phyloP scores from a whole-genome alignment of 2,888 invertebrate genomes.

The Drosophila peninsularis region DNA sequence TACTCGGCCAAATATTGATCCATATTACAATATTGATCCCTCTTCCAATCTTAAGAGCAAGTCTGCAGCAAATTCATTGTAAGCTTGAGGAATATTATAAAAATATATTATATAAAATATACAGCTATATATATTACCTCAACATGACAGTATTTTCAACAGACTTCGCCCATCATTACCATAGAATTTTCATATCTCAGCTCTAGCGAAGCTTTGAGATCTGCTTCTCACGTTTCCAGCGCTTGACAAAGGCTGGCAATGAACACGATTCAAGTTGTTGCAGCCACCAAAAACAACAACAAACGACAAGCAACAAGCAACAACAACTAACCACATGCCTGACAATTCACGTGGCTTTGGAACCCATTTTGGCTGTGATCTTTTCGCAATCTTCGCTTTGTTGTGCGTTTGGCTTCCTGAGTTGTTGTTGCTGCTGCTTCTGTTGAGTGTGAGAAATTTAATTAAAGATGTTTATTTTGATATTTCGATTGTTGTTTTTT shows the following conservation, averaged over 20 bases:
- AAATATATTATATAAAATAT: too few species aligned
- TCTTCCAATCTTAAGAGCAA: too few species aligned
- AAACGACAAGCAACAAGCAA: background rate
- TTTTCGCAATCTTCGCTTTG: constrained; percentile 45
- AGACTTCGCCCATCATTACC: background rate
- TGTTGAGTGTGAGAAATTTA: constrained; percentile 53
- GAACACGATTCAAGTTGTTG: constrained; percentile 35
- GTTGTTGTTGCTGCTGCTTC: constrained; percentile 9
- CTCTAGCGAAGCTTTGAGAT: constrained; percentile 4
- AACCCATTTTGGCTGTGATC: constrained; percentile 25
- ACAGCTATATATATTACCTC: too few species aligned
- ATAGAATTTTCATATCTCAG: background rate
- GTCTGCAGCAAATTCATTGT: too few species aligned
- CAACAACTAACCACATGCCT: constrained; percentile 13
- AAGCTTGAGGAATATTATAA: too few species aligned
- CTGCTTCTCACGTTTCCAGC: constrained; percentile 23
- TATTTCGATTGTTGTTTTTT: constrained; percentile 2
- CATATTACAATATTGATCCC: too few species aligned
- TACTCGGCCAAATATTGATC: too few species aligned
- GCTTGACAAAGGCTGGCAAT: constrained; percentile 45
- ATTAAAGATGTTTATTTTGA: constrained; percentile 26
- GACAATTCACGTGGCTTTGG: constrained; percentile 31
- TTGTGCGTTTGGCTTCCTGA: constrained; percentile 43
- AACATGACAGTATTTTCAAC: background rate
- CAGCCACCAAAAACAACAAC: constrained; percentile 15